Percentiles rank a stretch among this genome's conserved stretches.
Evolutionary conservation across 2,888 invertebrate species (phyloP).

Genomic region (Dolichomitus sp.): DNA sequence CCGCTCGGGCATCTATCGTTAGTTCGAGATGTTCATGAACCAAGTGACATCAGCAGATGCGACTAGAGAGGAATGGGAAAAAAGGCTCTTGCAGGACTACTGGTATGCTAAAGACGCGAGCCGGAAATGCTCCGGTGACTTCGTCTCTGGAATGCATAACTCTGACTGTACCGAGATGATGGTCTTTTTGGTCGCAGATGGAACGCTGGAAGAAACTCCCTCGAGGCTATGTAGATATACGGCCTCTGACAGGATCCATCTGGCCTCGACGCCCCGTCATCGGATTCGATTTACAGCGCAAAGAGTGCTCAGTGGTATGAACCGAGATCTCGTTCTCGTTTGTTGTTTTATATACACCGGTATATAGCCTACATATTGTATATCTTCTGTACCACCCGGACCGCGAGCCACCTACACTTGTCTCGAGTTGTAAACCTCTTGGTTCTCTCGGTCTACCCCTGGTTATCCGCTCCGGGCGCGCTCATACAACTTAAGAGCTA

Average conservation of each 20-base stretch:
- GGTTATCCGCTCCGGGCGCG: neutral
- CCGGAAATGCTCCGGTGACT: slow-evolving; percentile 36
- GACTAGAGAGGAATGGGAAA: slow-evolving; percentile 2
- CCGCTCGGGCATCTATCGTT: neutral
- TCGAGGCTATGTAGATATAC: slow-evolving; percentile 17
- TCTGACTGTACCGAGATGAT: slow-evolving; percentile 17
- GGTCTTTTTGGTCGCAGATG: neutral
- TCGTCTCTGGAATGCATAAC: neutral
- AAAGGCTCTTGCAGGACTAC: slow-evolving; percentile 16
- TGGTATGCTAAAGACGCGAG: slow-evolving; percentile 28
- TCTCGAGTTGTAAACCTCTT: slow-evolving; percentile 61
- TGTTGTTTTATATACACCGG: slow-evolving; percentile 48
- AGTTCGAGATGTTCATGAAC: slow-evolving; percentile 2
- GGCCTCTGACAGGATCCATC: slow-evolving; percentile 78
- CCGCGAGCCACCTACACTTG: slow-evolving; percentile 75
- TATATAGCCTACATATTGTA: slow-evolving; percentile 41
- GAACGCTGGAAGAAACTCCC: slow-evolving; percentile 5
- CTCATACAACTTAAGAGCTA: no score
- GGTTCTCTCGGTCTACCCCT: slow-evolving; percentile 64
- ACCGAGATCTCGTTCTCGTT: slow-evolving; percentile 59
- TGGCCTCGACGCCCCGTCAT: slow-evolving; percentile 73
- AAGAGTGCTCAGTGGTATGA: slow-evolving; percentile 12
- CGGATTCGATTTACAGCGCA: slow-evolving; percentile 82
- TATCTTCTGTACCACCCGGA: slow-evolving; percentile 68
- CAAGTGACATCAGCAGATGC: neutral